phyloP scores from a whole-genome alignment of 1,140 invertebrate species.

The Camponotus floridanus region DNA sequence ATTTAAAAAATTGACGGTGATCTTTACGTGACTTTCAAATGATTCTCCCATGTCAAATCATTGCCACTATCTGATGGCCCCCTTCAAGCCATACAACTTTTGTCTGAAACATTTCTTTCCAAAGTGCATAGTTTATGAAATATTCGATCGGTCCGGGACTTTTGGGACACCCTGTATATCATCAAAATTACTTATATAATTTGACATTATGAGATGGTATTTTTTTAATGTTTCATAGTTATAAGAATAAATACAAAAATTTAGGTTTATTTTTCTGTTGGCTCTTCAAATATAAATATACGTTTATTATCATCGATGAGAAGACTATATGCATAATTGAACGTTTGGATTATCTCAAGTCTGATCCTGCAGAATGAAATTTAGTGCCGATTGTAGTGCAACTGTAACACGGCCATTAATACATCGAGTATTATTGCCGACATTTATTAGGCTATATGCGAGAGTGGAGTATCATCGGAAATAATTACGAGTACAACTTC shows the following conservation, averaged over 20 bases:
- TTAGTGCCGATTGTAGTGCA: constrained; percentile 43
- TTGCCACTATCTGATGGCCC: too few species aligned
- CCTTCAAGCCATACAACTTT: too few species aligned
- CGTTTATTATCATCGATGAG: constrained; percentile 12
- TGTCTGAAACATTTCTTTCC: too few species aligned
- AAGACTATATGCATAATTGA: constrained; percentile 32
- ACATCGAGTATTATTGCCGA: constrained; percentile 46
- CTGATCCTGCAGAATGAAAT: constrained; percentile 38
- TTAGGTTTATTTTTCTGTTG: constrained; percentile 4
- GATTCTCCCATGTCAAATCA: too few species aligned
- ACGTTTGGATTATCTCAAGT: constrained; percentile 55
- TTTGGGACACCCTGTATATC: too few species aligned
- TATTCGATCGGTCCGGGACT: too few species aligned
- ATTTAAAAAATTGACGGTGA: too few species aligned
- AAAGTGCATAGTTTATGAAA: too few species aligned
- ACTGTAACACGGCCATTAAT: constrained; percentile 46
- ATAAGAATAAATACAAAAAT: background rate
- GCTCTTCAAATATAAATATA: constrained; percentile 16
- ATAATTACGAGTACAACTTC: constrained; percentile 53
- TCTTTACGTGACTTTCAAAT: too few species aligned
- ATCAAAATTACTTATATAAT: background rate
- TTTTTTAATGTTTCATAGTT: background rate
- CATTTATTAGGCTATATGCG: constrained; percentile 52
- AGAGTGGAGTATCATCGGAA: constrained; percentile 42
- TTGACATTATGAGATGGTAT: background rate